Evolutionary conservation across 2,113 vertebrate species (phyloP).

Genomic region (Sclerurus mexicanus): DNA sequence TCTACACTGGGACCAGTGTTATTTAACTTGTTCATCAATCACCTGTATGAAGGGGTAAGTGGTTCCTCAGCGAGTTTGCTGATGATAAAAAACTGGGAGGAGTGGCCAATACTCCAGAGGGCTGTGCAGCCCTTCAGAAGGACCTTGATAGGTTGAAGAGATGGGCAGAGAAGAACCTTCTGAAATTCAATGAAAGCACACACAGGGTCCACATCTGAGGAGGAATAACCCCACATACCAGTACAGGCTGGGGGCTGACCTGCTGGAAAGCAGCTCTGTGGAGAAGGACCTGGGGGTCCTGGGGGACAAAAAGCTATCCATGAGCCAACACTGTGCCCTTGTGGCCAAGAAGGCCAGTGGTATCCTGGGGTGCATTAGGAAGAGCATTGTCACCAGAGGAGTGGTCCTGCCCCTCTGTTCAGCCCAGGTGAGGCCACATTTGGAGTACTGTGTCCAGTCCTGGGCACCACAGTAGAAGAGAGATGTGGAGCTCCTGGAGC

Average conservation of each 20-base stretch:
- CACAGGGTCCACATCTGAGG: fast-evolving
- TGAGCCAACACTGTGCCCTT: background rate
- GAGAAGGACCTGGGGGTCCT: background rate
- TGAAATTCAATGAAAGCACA: background rate
- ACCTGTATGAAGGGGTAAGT: background rate
- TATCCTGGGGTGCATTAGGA: background rate
- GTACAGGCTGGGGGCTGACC: fast-evolving
- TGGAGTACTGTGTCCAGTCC: background rate
- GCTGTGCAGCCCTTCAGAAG: background rate
- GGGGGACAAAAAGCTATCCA: background rate
- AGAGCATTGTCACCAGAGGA: background rate
- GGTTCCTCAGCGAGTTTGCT: background rate
- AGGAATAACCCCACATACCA: background rate
- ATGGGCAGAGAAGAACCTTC: background rate
- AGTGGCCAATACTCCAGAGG: background rate
- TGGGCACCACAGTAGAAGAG: background rate
- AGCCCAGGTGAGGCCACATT: background rate
- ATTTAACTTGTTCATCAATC: background rate
- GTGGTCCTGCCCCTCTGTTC: background rate
- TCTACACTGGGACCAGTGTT: background rate
- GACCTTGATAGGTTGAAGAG: background rate
- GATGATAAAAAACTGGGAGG: background rate
- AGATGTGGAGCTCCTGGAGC: background rate
- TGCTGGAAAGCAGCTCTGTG: background rate
- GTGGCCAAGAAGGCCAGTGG: background rate